Evolutionary conservation across 23 tunicate species (phyloP).

Genomic region (Oikopleura vanhoeffeni): DNA sequence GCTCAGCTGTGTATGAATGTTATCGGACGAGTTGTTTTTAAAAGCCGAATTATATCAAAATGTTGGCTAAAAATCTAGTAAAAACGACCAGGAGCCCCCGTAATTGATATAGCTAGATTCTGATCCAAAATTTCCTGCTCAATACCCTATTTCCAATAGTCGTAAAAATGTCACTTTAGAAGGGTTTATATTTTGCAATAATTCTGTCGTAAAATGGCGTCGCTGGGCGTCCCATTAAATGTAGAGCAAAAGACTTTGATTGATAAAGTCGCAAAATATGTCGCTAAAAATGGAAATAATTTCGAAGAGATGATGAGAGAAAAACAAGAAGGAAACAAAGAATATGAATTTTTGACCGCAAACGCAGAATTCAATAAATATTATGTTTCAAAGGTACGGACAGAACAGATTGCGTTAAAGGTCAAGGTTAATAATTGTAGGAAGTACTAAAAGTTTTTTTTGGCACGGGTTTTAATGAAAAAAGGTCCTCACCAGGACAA

Average conservation of each 20-base stretch:
- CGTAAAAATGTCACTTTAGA: too few species aligned
- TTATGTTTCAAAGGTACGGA: background rate
- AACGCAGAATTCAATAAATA: background rate
- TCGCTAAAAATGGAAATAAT: background rate
- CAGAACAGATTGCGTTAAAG: background rate
- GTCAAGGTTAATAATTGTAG: background rate
- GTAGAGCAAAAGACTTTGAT: background rate
- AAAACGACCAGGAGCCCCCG: too few species aligned
- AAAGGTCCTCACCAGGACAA: background rate
- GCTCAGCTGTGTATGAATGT: too few species aligned
- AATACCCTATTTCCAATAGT: too few species aligned
- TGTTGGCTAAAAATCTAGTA: too few species aligned
- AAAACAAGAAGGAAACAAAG: background rate
- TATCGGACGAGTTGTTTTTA: too few species aligned
- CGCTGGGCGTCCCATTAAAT: background rate
- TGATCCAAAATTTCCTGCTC: too few species aligned
- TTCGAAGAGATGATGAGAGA: background rate
- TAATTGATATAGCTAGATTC: too few species aligned
- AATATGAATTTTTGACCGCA: background rate
- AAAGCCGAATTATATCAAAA: too few species aligned
- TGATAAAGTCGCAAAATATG: constrained; percentile 6
- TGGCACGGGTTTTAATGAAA: background rate
- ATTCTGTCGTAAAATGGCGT: background rate
- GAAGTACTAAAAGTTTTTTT: background rate
- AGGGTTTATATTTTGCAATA: too few species aligned